Percentiles rank a stretch among this genome's conserved stretches.
Evolutionary conservation across 2,888 invertebrate genomes (phyloP).

Genomic region (Pardosa pseudoannulata): DNA sequence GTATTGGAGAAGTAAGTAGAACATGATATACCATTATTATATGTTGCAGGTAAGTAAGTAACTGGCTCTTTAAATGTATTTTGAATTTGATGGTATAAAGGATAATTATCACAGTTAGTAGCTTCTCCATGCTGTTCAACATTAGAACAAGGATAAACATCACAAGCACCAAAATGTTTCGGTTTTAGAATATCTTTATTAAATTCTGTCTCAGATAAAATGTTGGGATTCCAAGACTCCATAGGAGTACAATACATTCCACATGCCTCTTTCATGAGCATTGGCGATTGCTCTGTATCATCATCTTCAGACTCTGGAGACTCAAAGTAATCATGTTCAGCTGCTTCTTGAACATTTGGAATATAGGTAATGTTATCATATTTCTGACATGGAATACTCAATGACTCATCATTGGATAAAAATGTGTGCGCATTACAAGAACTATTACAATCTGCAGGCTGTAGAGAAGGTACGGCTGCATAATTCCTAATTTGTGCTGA

Average conservation of each 20-base stretch:
- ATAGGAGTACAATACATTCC: conserved; percentile 29
- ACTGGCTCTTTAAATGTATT: conserved; percentile 24
- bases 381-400: conserved; percentile 23
- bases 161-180: conserved; percentile 37
- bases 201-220: conserved; percentile 8
- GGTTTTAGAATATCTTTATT: conserved; percentile 26
- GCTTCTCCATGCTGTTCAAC: conserved; percentile 26
- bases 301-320: conserved; percentile 45
- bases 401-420: conserved; percentile 38
- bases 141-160: conserved; percentile 31
- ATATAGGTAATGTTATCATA: conserved; percentile 16
- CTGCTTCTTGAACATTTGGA: conserved; percentile 38
- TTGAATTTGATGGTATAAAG: conserved; percentile 32
- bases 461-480: background rate
- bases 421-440: conserved; percentile 52
- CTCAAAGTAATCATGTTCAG: conserved; percentile 26
- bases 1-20: conserved; percentile 48
- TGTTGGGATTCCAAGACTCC: conserved; percentile 33
- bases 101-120: conserved; percentile 59
- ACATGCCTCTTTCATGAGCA: conserved; percentile 58
- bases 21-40: conserved; percentile 28
- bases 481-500: conserved; percentile 17
- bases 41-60: conserved; percentile 25
- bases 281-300: conserved; percentile 63
- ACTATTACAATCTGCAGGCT: conserved; percentile 18